Evolutionary conservation across 92 coral and sea anemone species (phyloP).

Genomic region (Diadumene lineata): DNA sequence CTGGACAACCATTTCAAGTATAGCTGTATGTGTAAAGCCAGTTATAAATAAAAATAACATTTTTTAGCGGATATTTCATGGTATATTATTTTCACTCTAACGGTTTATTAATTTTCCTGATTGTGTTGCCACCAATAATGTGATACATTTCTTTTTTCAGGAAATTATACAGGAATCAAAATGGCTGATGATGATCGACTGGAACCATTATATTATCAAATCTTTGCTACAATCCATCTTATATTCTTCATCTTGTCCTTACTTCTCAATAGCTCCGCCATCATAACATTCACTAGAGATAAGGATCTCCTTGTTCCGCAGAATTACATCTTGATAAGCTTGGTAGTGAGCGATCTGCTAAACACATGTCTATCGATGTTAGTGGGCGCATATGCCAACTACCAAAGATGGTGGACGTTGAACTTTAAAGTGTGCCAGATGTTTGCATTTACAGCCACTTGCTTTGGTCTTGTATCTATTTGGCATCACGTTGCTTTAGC

Average conservation of each 20-base stretch:
- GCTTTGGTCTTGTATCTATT: slow-evolving; percentile 42
- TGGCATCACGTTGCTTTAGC: slow-evolving; percentile 45
- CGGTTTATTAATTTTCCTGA: no score
- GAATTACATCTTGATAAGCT: neutral
- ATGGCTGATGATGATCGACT: neutral
- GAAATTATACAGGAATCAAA: no score
- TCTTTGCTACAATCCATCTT: slow-evolving; percentile 16
- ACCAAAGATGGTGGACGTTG: slow-evolving; percentile 4
- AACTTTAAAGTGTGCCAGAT: slow-evolving; percentile 17
- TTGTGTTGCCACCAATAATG: no score
- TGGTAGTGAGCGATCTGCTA: slow-evolving; percentile 42
- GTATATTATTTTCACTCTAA: no score
- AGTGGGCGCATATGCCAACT: slow-evolving; percentile 45
- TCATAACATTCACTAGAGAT: slow-evolving; percentile 39
- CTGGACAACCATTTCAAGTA: no score
- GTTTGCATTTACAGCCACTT: slow-evolving; percentile 42
- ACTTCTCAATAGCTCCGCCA: slow-evolving; percentile 46
- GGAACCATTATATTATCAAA: slow-evolving; percentile 10
- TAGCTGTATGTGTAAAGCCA: no score
- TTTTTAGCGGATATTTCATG: no score
- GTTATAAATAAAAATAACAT: no score
- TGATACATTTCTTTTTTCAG: no score
- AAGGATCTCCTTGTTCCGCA: slow-evolving; percentile 36
- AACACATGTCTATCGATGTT: slow-evolving; percentile 29
- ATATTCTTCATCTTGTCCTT: slow-evolving; percentile 22